Evolutionary conservation across 2,797 vertebrate species (phyloP).

Genomic region (Phataginus tetradactyla): DNA sequence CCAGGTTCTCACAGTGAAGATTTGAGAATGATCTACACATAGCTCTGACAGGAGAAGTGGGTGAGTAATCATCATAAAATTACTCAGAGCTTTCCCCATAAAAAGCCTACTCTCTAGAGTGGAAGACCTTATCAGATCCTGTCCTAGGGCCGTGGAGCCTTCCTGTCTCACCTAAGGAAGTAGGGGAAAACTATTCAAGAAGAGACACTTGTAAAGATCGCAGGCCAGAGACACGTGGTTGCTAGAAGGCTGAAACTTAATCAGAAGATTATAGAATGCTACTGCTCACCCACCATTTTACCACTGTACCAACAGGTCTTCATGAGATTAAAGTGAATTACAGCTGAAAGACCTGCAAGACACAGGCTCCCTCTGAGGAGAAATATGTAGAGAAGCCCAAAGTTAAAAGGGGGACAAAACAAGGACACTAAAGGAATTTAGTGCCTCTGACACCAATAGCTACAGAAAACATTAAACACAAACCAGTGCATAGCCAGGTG

Average conservation of each 20-base stretch:
- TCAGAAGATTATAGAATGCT: not conserved
- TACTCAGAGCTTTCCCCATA: not conserved
- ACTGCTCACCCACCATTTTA: not conserved
- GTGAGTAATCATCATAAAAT: not conserved
- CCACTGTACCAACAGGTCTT: not conserved
- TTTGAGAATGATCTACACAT: not conserved
- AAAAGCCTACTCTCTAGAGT: not conserved
- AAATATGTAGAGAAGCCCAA: not conserved
- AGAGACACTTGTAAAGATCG: not conserved
- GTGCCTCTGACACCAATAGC: not conserved
- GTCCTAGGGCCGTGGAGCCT: not conserved
- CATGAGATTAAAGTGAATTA: not conserved
- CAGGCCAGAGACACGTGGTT: not conserved
- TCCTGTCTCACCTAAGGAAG: not conserved
- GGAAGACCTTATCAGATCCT: not conserved
- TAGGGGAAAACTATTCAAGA: not conserved
- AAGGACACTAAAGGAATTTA: not conserved
- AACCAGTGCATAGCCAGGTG: not conserved
- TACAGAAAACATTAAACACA: not conserved
- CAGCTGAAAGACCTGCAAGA: not conserved
- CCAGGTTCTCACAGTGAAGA: not conserved
- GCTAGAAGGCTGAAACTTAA: not conserved
- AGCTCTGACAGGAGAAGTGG: not conserved
- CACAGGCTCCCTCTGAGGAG: not conserved
- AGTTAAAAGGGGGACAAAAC: not conserved